A percentile compares a stretch with the other conserved stretches of the same genome.
phyloP scores from a whole-genome alignment of 1,140 invertebrate species.

The Hestina assimilis region DNA sequence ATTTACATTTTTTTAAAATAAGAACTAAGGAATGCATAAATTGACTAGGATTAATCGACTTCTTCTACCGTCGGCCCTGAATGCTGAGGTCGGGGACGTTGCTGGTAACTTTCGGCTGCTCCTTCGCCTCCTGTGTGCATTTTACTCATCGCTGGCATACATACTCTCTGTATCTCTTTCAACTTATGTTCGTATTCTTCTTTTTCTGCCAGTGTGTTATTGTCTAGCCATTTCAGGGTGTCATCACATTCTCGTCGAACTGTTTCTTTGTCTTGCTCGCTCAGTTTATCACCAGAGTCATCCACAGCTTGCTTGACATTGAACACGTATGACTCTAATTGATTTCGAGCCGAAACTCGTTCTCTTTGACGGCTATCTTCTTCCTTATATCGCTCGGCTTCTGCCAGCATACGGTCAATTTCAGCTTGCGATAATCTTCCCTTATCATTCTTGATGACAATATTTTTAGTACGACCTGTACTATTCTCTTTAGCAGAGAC shows the following conservation, averaged over 20 bases:
- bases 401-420: conserved; percentile 82
- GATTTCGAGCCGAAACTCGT: conserved; percentile 85
- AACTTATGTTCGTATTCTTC: conserved; percentile 89
- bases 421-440: conserved; percentile 79
- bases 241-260: conserved; percentile 78
- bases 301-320: conserved; percentile 85
- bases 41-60: conserved; percentile 75
- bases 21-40: not conserved
- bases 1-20: conserved; percentile 23
- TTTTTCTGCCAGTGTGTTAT: conserved; percentile 85
- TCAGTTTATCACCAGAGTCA: conserved; percentile 80
- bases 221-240: conserved; percentile 79
- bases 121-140: conserved; percentile 81
- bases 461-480: conserved; percentile 77
- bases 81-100: conserved; percentile 4
- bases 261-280: conserved; percentile 80
- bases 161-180: conserved; percentile 85
- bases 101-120: conserved; percentile 16
- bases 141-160: conserved; percentile 86
- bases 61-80: conserved; percentile 85
- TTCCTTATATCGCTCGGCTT: conserved; percentile 84
- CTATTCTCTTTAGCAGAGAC: conserved; percentile 80
- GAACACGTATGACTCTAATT: conserved; percentile 89
- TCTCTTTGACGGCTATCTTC: conserved; percentile 84
- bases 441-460: conserved; percentile 81